These are phyloP conservation scores for Norana najaformis DNA, from an alignment of 2,888 invertebrate species.

Conservation along the genomic window DNA sequence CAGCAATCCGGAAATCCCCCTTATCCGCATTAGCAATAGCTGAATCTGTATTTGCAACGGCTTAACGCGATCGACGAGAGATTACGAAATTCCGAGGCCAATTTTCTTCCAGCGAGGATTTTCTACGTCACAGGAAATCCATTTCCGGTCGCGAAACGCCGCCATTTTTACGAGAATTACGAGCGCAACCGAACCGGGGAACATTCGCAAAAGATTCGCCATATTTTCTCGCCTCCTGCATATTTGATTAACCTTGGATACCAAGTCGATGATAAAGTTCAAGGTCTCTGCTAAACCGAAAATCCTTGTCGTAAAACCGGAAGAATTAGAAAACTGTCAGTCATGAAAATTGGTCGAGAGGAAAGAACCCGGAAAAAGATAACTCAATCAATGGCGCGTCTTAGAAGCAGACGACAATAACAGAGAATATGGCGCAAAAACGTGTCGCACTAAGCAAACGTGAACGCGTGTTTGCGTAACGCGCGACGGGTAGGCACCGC, in stretches of 20 bases:
- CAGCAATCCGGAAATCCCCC: background rate
- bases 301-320: background rate
- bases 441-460: background rate
- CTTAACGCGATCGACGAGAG: background rate
- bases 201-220: background rate
- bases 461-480: background rate
- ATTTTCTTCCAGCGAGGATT: too few species aligned
- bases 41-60: background rate
- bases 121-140: background rate
- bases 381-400: background rate
- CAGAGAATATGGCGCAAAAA: too few species aligned
- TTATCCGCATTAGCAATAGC: background rate
- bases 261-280: background rate
- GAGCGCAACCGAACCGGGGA: background rate
- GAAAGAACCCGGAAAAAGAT: background rate
- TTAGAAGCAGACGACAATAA: background rate
- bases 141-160: background rate
- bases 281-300: background rate
- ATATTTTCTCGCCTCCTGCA: background rate
- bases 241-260: conserved; percentile 13
- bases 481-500: background rate
- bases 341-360: background rate
- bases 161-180: background rate
- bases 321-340: background rate
- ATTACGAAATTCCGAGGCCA: background rate